phyloP scores from a whole-genome alignment of 2,113 vertebrate genomes.

The Hydrochoerus hydrochaeris region DNA sequence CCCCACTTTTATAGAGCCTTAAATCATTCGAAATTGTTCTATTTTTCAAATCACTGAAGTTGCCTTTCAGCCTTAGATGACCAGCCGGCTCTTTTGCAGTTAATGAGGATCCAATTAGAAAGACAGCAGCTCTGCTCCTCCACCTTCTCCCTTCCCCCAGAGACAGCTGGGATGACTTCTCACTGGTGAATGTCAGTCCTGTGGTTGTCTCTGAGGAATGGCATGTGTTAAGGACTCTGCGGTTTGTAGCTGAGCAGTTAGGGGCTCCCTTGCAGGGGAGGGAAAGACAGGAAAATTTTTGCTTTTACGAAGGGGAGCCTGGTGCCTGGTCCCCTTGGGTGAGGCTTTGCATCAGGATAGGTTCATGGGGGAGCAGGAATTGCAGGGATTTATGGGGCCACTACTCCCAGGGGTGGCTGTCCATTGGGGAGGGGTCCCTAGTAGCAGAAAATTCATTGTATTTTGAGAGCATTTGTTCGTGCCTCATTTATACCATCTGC shows the following conservation, averaged over 20 bases:
- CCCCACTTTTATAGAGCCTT: not conserved
- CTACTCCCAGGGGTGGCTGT: not conserved
- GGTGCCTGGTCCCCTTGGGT: not conserved
- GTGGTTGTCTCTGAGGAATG: conserved; percentile 70
- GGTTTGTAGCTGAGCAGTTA: conserved; percentile 69
- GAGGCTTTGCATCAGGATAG: not conserved
- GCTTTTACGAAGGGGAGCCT: conserved; percentile 5
- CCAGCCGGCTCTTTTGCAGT: conserved; percentile 38
- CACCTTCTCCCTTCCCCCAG: not conserved
- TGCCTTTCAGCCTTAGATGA: conserved; percentile 3
- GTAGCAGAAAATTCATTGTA: conserved; percentile 73
- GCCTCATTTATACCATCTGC: conserved; percentile 76
- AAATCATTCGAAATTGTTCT: conserved; percentile 59
- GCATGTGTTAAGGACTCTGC: conserved; percentile 71
- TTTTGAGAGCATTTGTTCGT: conserved; percentile 67
- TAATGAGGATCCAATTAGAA: conserved; percentile 53
- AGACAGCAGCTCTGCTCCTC: not conserved
- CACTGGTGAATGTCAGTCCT: conserved; percentile 60
- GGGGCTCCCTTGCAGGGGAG: conserved; percentile 35
- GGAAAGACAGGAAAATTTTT: not conserved
- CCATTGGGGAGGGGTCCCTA: not conserved
- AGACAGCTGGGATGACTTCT: conserved; percentile 55
- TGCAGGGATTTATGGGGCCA: conserved; percentile 55
- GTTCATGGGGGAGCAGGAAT: conserved; percentile 9
- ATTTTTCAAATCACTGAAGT: conserved; percentile 49